Base-by-base conservation (phyloP, 1,140 invertebrate species). In the Lepidurus apus region DNA sequence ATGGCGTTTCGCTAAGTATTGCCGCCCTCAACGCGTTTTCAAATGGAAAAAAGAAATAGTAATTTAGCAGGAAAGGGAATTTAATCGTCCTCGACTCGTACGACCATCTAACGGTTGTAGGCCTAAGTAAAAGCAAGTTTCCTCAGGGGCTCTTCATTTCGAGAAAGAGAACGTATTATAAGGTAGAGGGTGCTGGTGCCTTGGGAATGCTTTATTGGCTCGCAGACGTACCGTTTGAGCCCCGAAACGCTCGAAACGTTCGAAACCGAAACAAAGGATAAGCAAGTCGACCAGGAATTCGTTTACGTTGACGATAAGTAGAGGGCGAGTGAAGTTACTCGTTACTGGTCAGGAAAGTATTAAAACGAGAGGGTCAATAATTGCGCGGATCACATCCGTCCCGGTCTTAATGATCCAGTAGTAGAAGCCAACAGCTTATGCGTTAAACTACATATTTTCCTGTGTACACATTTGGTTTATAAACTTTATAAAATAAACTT, bases 21-120 rank as follows among this genome's bases (percentile, higher is more conserved):
- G 17, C 53, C 53, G 53, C 53, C 45, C 45, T 34, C 26, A 3
- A 34, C 34, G 34, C 34, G 34, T 34, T 34, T 34, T 34, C 34
- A 34, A 34, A 34, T 34, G 34, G 34, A 34, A 34, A 17, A 17
- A 65, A 65, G 7, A 7, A 21, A 7, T 21, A 17, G 17, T 65
- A 13, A 65, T 65, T 65, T 65, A 11, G 13, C 47, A 47, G 9
- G 47, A 65, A 65, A 34, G 34, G 34, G 2, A 34, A 34, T 34
- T 34, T 34, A 34, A 34, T 34, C 34, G 34, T 34, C 34, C 34
- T 34, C 53, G 53, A 65, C 53, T 13, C 53, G 9, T 65, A 21
- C 53, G 53, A 65, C 53, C 53, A 65, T 65, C 53, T 65, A 65
- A 65, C 53, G 53, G 53, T 65, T 65, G 53, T 65, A 65, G 53